Base-by-base conservation (phyloP, 1,140 invertebrate genomes). In the Eueides isabella region DNA sequence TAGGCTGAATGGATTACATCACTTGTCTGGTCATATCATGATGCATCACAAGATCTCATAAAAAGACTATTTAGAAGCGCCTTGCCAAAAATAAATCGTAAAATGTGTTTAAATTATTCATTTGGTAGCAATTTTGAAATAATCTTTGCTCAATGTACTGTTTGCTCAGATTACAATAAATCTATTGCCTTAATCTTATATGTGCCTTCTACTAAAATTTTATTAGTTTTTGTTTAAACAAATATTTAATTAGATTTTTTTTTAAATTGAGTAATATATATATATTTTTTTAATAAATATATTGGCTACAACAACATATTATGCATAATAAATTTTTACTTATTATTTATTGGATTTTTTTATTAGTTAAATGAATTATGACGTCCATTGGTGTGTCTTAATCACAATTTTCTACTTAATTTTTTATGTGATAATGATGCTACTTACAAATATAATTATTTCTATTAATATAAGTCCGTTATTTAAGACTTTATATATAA, bases 11-110 rank as follows among this genome's bases (percentile, higher is more conserved):
- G 61, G 61, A 70, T 65, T 73, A 70, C 72, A 78, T 71, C 68
- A 85, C 82, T 70, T 48, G 75, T 80, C 82, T 86, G 83, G 82
- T 84, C 83, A 80, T 71, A 63, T 44, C 26, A 71, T 79, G 76
- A 77, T 72, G 69, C 83, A 84, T 85, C 78, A 81, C 80, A 81
- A 79, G 85, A 87, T 87, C 85, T 87, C 85, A 81, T 80, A 61
- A 77, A 73, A 83, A 84, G 81, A 85, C 78, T 84, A 79, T 72
- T 16, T 75, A 64, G 68, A 78, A 78, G 74, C 81, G 69, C 79
- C 84, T 87, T 87, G 85, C 84, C 84, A 88, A 81, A 85, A 83
- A 81, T 71, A 74, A 71, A 67, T 73, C 67, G 19, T 30, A 29
- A 65, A 61, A 28, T 61, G 61, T 38, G 35, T 38, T 69, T 69